Percentiles rank a stretch among this genome's conserved stretches.
Conservation (phyloP, 1,140 invertebrate genomes). For the Plodia interpunctella region DNA sequence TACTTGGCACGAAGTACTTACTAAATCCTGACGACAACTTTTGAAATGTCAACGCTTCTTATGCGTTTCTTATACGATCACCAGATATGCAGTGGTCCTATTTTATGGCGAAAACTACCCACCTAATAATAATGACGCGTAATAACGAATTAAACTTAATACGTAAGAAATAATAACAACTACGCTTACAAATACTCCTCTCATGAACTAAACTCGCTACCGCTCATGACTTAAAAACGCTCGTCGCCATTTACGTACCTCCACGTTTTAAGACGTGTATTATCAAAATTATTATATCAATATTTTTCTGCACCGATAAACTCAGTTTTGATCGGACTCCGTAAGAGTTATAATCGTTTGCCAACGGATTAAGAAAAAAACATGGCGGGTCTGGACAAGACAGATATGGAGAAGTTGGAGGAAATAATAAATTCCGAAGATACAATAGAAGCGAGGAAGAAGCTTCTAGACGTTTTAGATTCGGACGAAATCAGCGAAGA, state of each 20-base stretch:
- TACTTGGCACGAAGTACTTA: too few relatives aligned
- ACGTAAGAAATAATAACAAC: too few relatives aligned
- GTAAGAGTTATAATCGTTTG: not conserved
- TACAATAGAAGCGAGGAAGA: conserved; percentile 67
- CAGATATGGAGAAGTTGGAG: not conserved
- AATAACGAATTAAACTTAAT: too few relatives aligned
- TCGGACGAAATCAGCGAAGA: conserved; percentile 76
- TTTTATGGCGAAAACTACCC: too few relatives aligned
- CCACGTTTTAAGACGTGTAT: conserved; percentile 10
- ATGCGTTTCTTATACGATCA: too few relatives aligned
- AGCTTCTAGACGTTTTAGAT: conserved; percentile 78
- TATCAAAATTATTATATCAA: not conserved
- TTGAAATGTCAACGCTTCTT: too few relatives aligned
- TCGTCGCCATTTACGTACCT: not conserved
- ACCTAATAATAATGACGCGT: too few relatives aligned
- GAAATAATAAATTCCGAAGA: conserved; percentile 28
- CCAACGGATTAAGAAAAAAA: not conserved
- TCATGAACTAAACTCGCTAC: not conserved
- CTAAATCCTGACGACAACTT: too few relatives aligned
- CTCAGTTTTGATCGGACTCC: not conserved
- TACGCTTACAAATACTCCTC: not conserved
- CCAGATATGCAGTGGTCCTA: too few relatives aligned
- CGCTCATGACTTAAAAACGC: not conserved
- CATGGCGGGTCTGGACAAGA: not conserved
- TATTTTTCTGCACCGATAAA: conserved; percentile 2